phyloP scores from a whole-genome alignment of 2,888 invertebrate species.

The Pseudococcus longispinus region DNA sequence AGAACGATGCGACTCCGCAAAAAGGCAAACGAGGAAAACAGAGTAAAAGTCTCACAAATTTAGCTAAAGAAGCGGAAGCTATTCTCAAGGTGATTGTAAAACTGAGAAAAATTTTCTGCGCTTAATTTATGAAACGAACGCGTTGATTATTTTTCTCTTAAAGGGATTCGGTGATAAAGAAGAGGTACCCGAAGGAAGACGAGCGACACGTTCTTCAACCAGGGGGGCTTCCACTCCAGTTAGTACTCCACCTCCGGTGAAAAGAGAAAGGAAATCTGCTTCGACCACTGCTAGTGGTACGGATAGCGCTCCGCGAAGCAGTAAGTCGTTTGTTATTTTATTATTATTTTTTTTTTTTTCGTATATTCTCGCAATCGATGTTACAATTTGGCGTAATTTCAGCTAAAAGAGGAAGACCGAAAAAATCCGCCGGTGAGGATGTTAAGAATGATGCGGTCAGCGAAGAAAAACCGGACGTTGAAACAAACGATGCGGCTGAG shows the following conservation, averaged over 20 bases:
- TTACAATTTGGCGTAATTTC: not conserved
- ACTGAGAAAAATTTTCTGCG: not conserved
- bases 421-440: constrained; percentile 11
- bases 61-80: constrained; percentile 50
- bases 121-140: not conserved
- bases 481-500: constrained; percentile 6
- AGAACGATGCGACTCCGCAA: constrained; percentile 29
- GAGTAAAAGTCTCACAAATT: constrained; percentile 36
- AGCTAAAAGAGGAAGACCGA: constrained; percentile 32
- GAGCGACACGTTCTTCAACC: constrained; percentile 40
- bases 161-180: constrained; percentile 52
- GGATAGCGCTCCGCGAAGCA: not conserved
- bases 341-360: not conserved
- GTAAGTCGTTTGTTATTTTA: not conserved
- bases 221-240: not conserved
- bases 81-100: constrained; percentile 26
- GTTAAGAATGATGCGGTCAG: not conserved
- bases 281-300: not conserved
- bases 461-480: constrained; percentile 8
- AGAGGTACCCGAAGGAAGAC: constrained; percentile 41
- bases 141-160: not conserved
- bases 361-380: not conserved
- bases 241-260: constrained; percentile 22
- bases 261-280: constrained; percentile 47
- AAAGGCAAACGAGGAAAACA: not conserved